These are phyloP conservation scores for Acanthosepion esculentum DNA, from an alignment of 2,888 invertebrate genomes.

Conservation along the genomic window DNA sequence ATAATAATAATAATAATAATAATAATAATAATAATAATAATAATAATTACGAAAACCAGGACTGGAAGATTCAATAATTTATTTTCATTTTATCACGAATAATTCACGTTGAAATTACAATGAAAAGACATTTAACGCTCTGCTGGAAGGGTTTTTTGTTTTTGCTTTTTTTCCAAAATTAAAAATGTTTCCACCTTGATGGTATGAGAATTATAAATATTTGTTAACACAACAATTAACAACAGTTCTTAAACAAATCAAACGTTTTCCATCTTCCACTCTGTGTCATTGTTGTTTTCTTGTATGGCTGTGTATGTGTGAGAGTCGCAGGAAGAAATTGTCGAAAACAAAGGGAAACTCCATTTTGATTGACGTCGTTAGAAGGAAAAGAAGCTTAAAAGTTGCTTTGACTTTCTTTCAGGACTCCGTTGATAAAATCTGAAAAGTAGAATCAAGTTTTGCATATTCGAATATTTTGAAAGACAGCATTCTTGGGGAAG, in stretches of 20 bases:
- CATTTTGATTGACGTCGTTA: not conserved
- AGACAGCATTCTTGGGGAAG: too few species aligned
- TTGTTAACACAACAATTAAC: conserved; percentile 39
- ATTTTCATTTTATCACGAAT: not conserved
- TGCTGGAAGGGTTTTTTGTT: not conserved
- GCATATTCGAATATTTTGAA: not conserved
- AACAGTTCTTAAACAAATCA: not conserved
- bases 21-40: not conserved
- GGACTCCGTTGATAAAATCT: conserved; percentile 92
- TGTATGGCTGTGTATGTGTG: not conserved
- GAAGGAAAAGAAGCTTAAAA: not conserved
- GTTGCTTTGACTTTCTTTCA: conserved; percentile 76
- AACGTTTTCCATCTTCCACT: not conserved
- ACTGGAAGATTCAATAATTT: not conserved
- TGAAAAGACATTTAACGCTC: not conserved
- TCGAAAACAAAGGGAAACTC: not conserved
- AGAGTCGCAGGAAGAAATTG: not conserved
- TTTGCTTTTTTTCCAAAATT: not conserved
- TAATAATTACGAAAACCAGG: not conserved
- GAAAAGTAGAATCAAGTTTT: conserved; percentile 83
- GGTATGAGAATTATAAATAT: conserved; percentile 37
- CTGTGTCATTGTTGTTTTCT: not conserved
- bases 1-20: not conserved
- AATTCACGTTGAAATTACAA: not conserved
- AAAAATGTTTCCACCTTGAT: conserved; percentile 41